These are phyloP conservation scores for Gracilinanus agilis DNA, from an alignment of 2,113 vertebrate species.

Conservation along the genomic window DNA sequence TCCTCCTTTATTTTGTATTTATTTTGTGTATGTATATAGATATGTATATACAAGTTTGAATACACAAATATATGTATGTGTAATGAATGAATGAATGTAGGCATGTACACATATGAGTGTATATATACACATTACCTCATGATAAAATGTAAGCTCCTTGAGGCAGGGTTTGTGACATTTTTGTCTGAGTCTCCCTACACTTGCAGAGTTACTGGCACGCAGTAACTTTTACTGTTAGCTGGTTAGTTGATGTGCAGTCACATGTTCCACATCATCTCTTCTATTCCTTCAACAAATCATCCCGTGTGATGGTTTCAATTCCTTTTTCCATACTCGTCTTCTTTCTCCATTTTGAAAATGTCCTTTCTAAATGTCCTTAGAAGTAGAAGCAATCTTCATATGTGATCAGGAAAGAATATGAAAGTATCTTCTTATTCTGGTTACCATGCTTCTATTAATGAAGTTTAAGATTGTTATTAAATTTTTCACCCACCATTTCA, in stretches of 20 bases:
- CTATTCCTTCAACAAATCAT: background rate
- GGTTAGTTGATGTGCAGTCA: too few species aligned
- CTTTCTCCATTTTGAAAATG: background rate
- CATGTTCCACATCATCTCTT: background rate
- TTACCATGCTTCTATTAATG: background rate
- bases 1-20: background rate
- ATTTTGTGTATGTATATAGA: too few species aligned
- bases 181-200: background rate
- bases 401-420: background rate
- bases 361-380: background rate
- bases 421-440: background rate
- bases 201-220: background rate
- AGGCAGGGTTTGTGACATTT: background rate
- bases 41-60: too few species aligned
- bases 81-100: background rate
- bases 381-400: background rate
- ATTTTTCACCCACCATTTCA: background rate
- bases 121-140: background rate
- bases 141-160: background rate
- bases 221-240: background rate
- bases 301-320: background rate
- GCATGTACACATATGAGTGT: background rate
- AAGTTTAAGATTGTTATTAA: background rate
- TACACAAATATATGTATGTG: too few species aligned
- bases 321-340: background rate